Percentiles rank a stretch among this genome's conserved stretches.
Conservation (phyloP, 2,888 invertebrate genomes). For the Lepidochitona cinerea region DNA sequence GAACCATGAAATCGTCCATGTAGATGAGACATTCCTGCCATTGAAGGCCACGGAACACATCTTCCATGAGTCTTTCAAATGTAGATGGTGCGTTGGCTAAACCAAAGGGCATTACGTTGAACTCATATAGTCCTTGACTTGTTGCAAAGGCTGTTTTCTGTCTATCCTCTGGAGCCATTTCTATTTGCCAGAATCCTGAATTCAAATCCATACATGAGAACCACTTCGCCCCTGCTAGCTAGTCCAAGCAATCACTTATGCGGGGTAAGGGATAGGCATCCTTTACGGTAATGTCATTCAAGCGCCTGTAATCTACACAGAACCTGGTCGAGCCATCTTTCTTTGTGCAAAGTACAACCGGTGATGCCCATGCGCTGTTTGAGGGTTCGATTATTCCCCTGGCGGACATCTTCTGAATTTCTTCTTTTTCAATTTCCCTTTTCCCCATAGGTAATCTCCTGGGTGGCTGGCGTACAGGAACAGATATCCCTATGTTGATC, state of each 20-base stretch:
- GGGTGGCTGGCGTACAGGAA: neutral
- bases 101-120: no score
- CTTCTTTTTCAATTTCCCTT: neutral
- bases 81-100: no score
- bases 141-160: neutral
- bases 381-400: neutral
- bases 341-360: neutral
- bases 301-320: neutral
- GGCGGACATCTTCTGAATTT: neutral
- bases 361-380: neutral
- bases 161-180: no score
- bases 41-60: no score
- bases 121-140: neutral
- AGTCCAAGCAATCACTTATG: neutral
- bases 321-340: neutral
- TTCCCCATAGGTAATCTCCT: neutral
- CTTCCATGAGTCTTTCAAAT: no score
- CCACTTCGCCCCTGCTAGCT: neutral
- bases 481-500: neutral
- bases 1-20: no score
- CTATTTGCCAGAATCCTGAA: slow-evolving; percentile 8
- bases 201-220: slow-evolving; percentile 2
- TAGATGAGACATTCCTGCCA: no score
- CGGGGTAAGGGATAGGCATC: neutral
- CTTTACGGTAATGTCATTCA: neutral